phyloP scores from a whole-genome alignment of 1,140 invertebrate species.

The Stratiolaelaps scimitus region DNA sequence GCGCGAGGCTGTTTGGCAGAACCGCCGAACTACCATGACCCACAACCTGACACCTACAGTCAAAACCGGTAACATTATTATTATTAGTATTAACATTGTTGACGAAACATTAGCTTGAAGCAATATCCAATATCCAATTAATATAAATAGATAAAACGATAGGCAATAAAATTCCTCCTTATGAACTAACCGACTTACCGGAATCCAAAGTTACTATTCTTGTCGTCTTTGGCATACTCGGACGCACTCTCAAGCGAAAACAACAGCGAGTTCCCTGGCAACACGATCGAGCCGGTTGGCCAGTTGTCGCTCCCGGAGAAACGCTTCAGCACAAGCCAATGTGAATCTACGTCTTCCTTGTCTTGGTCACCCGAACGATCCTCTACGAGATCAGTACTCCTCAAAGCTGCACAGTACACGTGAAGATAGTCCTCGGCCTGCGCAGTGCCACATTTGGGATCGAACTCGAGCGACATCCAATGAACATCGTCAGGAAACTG shows the following conservation, averaged over 20 bases:
- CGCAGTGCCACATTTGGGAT: constrained; percentile 74
- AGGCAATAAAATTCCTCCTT: background rate
- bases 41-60: constrained; percentile 62
- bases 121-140: too few relatives aligned
- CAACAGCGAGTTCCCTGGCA: constrained; percentile 85
- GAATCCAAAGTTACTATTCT: constrained; percentile 69
- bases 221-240: constrained; percentile 84
- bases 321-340: constrained; percentile 59
- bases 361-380: constrained; percentile 32
- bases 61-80: background rate
- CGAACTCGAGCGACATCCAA: constrained; percentile 87
- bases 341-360: constrained; percentile 40
- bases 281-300: constrained; percentile 68
- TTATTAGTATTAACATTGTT: too few relatives aligned
- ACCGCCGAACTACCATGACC: constrained; percentile 39
- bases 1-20: constrained; percentile 49
- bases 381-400: background rate
- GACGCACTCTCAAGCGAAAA: constrained; percentile 90
- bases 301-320: constrained; percentile 61
- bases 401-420: constrained; percentile 57
- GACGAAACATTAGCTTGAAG: too few relatives aligned
- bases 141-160: too few relatives aligned
- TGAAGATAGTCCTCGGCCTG: constrained; percentile 85
- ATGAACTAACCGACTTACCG: constrained; percentile 18
- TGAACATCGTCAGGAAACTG: constrained; percentile 72